Percentiles rank a stretch among this genome's conserved stretches.
Evolutionary conservation across 2,888 invertebrate genomes (phyloP).

Genomic region (Maniola hyperantus): DNA sequence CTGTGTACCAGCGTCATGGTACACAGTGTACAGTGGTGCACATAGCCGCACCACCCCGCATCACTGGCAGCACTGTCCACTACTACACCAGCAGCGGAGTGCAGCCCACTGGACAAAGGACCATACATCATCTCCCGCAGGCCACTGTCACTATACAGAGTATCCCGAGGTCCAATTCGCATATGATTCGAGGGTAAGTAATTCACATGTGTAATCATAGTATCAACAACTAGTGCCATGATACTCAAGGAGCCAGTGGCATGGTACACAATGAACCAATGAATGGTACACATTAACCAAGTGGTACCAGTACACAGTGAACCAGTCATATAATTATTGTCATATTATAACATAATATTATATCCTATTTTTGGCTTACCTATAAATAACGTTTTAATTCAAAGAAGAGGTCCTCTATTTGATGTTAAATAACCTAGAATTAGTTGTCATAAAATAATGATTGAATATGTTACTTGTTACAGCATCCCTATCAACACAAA

Average conservation of each 20-base stretch:
- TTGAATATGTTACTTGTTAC: constrained; percentile 40
- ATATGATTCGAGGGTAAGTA: constrained; percentile 70
- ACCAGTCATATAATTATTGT: too few relatives aligned
- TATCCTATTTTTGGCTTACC: too few relatives aligned
- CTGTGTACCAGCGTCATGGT: constrained; percentile 76
- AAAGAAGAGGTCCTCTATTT: constrained; percentile 50
- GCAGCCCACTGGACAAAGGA: constrained; percentile 49
- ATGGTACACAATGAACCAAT: too few relatives aligned
- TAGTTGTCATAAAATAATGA: background rate
- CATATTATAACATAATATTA: too few relatives aligned
- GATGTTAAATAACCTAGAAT: background rate
- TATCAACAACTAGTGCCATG: constrained; percentile 73
- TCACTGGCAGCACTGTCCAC: constrained; percentile 65
- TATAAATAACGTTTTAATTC: too few relatives aligned
- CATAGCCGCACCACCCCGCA: constrained; percentile 64
- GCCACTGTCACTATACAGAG: constrained; percentile 73
- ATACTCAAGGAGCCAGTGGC: constrained; percentile 70
- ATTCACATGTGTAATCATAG: constrained; percentile 70
- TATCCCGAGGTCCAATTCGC: constrained; percentile 67
- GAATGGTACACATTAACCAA: too few relatives aligned
- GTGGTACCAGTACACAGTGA: too few relatives aligned
- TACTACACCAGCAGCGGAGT: constrained; percentile 46
- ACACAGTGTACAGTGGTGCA: constrained; percentile 74
- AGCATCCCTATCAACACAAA: constrained; percentile 76
- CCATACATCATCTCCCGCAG: constrained; percentile 66